Conservation (phyloP, 2,888 invertebrate genomes). For the Chrysolina oricalcia region DNA sequence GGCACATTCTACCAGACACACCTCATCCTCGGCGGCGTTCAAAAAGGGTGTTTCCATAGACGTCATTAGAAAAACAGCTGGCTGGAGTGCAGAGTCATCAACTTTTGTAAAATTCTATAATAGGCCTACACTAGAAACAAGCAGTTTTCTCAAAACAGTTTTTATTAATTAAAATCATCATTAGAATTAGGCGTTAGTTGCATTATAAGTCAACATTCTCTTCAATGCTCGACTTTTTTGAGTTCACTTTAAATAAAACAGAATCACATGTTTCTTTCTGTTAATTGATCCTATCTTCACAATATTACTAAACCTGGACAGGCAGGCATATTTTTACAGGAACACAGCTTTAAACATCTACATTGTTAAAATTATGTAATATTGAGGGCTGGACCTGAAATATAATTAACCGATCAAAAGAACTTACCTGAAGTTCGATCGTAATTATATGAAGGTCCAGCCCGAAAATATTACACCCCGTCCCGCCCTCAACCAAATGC, state of each 20-base stretch:
- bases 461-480: slow-evolving; percentile 39
- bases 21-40: slow-evolving; percentile 41
- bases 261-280: background rate
- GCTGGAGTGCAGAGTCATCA: slow-evolving; percentile 15
- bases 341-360: slow-evolving; percentile 11
- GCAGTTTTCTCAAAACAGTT: background rate
- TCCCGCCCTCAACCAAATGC: background rate
- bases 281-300: too few relatives aligned
- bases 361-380: slow-evolving; percentile 29
- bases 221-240: background rate
- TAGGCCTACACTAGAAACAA: background rate
- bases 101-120: background rate
- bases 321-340: slow-evolving; percentile 19
- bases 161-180: background rate
- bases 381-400: slow-evolving; percentile 44
- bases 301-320: too few relatives aligned
- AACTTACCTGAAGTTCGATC: slow-evolving; percentile 49
- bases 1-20: slow-evolving; percentile 53
- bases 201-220: background rate
- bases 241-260: background rate
- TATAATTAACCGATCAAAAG: slow-evolving; percentile 48
- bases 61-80: slow-evolving; percentile 49
- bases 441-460: slow-evolving; percentile 48
- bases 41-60: slow-evolving; percentile 49
- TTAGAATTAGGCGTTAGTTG: background rate